Evolutionary conservation across 2,888 invertebrate species (phyloP).

Genomic region (Amblyjoppa fuscipennis): DNA sequence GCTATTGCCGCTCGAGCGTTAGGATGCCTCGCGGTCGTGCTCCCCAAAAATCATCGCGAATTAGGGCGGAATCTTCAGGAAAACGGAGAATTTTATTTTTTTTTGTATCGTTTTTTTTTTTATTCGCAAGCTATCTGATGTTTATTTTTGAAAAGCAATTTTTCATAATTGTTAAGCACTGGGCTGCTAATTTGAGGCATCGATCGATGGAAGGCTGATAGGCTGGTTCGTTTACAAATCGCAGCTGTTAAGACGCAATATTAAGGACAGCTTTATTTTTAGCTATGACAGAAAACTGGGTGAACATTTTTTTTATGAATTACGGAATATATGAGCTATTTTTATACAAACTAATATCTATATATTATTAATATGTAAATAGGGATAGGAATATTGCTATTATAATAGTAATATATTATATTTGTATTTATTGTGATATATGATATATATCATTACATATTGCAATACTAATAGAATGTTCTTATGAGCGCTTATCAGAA

Average conservation of each 20-base stretch:
- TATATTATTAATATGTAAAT: no score
- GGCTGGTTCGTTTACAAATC: not conserved
- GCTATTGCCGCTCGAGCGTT: constrained; percentile 75
- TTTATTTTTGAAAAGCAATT: not conserved
- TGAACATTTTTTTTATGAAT: not conserved
- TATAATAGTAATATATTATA: no score
- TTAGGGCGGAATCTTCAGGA: not conserved
- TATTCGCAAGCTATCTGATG: not conserved
- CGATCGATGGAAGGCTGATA: not conserved
- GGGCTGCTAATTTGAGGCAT: not conserved
- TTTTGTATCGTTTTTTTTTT: not conserved
- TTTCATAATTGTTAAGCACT: not conserved
- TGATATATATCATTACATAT: no score
- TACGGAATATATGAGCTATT: no score
- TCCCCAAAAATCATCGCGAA: constrained; percentile 57
- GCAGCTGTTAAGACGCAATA: not conserved
- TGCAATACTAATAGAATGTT: not conserved
- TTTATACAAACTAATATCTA: no score
- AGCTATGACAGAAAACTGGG: not conserved
- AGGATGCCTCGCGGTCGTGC: constrained; percentile 56
- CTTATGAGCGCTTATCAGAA: not conserved
- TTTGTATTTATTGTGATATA: no score
- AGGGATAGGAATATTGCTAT: no score
- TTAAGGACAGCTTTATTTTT: not conserved
- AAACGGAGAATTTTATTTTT: not conserved